Conservation (phyloP, 2,113 vertebrate species). For the Petaurus breviceps region DNA sequence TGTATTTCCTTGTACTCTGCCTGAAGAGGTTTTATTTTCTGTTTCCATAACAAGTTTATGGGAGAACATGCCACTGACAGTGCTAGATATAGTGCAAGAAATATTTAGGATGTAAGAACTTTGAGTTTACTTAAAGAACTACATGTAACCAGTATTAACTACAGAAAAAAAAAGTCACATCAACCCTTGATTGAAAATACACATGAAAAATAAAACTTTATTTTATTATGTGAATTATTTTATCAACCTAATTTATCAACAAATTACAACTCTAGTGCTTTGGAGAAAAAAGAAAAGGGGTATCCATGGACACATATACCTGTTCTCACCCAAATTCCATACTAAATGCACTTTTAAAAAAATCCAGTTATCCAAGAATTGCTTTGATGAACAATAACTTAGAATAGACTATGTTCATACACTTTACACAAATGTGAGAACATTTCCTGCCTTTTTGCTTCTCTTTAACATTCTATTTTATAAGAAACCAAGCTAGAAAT, state of each 20-base stretch:
- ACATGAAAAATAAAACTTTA: neutral
- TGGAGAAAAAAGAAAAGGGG: neutral
- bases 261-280: neutral
- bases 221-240: neutral
- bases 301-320: slow-evolving; percentile 10
- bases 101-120: neutral
- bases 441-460: slow-evolving; percentile 33
- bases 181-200: neutral
- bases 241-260: neutral
- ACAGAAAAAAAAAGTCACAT: neutral
- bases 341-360: slow-evolving; percentile 10
- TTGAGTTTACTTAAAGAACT: neutral
- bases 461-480: slow-evolving; percentile 23
- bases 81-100: neutral
- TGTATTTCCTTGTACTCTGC: neutral
- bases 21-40: neutral
- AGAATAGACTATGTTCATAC: neutral
- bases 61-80: neutral
- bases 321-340: slow-evolving; percentile 21
- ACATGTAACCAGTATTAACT: neutral
- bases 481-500: neutral
- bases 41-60: neutral
- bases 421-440: slow-evolving; percentile 46
- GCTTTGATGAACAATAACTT: slow-evolving; percentile 21
- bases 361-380: neutral